Percentiles rank a stretch among this genome's conserved stretches.
phyloP scores from a whole-genome alignment of 2,797 vertebrate species.

The Lepus oiostolus region DNA sequence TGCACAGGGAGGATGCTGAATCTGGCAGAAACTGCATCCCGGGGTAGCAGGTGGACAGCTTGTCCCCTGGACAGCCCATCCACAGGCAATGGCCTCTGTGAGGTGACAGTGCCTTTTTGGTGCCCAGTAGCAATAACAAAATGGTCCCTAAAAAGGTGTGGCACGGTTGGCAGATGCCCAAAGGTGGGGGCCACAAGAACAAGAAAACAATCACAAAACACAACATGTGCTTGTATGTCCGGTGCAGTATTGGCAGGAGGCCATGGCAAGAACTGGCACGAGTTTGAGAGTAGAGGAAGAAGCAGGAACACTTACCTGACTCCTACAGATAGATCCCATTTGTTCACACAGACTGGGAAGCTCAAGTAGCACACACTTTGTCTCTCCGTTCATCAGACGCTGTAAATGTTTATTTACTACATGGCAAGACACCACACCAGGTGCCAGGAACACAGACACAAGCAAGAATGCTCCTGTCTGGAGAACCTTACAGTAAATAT shows the following conservation, averaged over 20 bases:
- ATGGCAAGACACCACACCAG: background rate
- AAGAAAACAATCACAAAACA: background rate
- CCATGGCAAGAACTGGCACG: background rate
- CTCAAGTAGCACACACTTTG: background rate
- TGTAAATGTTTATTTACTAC: too few species aligned
- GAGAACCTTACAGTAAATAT: background rate
- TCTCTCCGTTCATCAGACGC: background rate
- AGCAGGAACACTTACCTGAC: background rate
- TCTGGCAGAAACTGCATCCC: background rate
- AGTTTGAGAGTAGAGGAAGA: background rate
- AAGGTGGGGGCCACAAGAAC: background rate
- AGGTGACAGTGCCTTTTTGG: background rate
- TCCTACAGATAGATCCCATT: too few species aligned
- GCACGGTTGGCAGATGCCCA: background rate
- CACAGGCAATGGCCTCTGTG: too few species aligned
- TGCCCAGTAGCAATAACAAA: background rate
- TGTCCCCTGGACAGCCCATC: background rate
- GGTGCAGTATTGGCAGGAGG: background rate
- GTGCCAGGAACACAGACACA: rapidly evolving
- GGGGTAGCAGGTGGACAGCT: background rate
- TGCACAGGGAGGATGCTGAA: rapidly evolving
- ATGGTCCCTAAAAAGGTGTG: background rate
- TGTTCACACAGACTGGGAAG: background rate
- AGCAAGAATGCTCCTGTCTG: background rate
- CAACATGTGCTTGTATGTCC: rapidly evolving